Conservation (phyloP, 1,140 invertebrate species). For the Eupeodes corollae region DNA sequence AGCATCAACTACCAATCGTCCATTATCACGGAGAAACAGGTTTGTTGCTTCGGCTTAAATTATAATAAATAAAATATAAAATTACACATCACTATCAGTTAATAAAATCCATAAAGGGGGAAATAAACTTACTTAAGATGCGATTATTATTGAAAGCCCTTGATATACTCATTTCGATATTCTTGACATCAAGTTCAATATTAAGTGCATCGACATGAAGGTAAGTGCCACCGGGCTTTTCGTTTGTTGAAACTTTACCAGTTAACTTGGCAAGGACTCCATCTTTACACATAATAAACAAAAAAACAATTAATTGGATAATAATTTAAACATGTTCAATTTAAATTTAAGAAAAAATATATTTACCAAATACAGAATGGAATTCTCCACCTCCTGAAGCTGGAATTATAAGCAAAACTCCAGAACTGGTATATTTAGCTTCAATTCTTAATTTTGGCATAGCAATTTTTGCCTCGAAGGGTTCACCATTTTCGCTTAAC, state of each 20-base stretch:
- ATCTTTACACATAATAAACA: constrained; percentile 31
- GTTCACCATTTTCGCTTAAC: constrained; percentile 43
- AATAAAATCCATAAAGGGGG: not conserved
- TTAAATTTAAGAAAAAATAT: not conserved
- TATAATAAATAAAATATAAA: constrained; percentile 6
- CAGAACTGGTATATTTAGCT: constrained; percentile 57
- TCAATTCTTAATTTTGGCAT: constrained; percentile 56
- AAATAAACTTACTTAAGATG: constrained; percentile 50
- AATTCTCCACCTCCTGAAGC: constrained; percentile 61
- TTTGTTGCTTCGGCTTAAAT: constrained; percentile 59
- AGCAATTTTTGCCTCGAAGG: constrained; percentile 52
- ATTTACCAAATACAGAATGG: constrained; percentile 48
- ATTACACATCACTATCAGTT: constrained; percentile 5
- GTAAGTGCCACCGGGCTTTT: constrained; percentile 42
- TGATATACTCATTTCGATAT: constrained; percentile 52
- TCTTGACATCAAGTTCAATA: constrained; percentile 50
- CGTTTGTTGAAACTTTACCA: constrained; percentile 43
- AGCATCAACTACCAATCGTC: constrained; percentile 53
- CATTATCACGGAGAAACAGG: constrained; percentile 58
- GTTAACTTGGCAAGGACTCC: constrained; percentile 49
- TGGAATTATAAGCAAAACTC: constrained; percentile 57
- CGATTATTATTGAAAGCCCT: constrained; percentile 58
- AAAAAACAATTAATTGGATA: not conserved
- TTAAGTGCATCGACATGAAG: constrained; percentile 51
- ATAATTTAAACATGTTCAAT: not conserved